phyloP scores from a whole-genome alignment of 2,113 vertebrate genomes.

The Entomyzon cyanotis region DNA sequence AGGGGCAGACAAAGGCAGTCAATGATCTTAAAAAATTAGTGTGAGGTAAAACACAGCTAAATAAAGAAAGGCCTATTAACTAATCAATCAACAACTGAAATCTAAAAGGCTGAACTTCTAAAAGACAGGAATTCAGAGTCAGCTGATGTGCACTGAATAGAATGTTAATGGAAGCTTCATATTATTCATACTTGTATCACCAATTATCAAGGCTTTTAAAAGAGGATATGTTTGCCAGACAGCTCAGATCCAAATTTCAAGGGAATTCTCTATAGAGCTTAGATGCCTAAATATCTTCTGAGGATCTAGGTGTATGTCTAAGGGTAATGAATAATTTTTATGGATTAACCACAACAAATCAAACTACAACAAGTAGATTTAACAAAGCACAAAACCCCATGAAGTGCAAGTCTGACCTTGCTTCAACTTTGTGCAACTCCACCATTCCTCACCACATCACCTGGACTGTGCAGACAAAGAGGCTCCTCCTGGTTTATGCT shows the following conservation, averaged over 20 bases:
- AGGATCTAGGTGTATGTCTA: neutral
- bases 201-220: conserved; percentile 58
- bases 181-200: conserved; percentile 42
- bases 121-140: conserved; percentile 13
- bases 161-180: conserved; percentile 52
- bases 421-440: neutral
- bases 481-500: conserved; percentile 15
- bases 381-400: neutral
- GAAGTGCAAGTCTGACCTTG: conserved; percentile 24
- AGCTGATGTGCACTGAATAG: conserved; percentile 36
- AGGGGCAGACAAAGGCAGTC: neutral
- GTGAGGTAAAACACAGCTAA: conserved; percentile 23
- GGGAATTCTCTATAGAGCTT: neutral
- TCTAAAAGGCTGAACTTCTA: conserved; percentile 18
- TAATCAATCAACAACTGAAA: conserved; percentile 6
- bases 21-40: neutral
- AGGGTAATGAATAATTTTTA: conserved; percentile 20
- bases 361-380: neutral
- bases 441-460: neutral
- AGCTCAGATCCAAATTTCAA: conserved; percentile 9
- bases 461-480: conserved; percentile 19
- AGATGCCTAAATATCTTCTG: neutral
- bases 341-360: conserved; percentile 17
- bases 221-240: conserved; percentile 23
- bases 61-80: conserved; percentile 25